Evolutionary conservation across 2,888 invertebrate species (phyloP).

Genomic region (Punctoribates punctum): DNA sequence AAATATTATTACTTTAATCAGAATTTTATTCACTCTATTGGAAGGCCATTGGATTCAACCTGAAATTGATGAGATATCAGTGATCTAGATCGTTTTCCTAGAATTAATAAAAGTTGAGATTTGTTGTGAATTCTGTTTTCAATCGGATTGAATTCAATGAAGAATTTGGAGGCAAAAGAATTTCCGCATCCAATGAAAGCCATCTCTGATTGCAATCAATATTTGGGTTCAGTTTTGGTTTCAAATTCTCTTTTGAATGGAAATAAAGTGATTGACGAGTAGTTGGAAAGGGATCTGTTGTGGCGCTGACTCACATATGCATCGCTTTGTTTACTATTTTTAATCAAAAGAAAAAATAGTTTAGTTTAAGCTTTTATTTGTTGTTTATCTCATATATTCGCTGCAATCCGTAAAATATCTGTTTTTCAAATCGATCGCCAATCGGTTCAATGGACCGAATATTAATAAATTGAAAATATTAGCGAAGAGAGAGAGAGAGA

Average conservation of each 20-base stretch:
- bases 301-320: neutral
- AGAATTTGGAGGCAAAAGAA: neutral
- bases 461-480: conserved; percentile 36
- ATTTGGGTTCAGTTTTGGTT: conserved; percentile 17
- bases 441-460: conserved; percentile 25
- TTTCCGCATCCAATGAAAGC: too few relatives aligned
- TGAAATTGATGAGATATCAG: too few relatives aligned
- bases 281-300: neutral
- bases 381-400: neutral
- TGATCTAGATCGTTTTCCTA: too few relatives aligned
- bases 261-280: neutral
- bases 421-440: conserved; percentile 6
- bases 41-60: too few relatives aligned
- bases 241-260: neutral
- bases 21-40: too few relatives aligned
- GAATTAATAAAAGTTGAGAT: too few relatives aligned
- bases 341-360: neutral
- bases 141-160: neutral
- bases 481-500: neutral
- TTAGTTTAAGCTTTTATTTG: neutral
- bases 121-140: neutral
- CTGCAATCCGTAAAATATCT: neutral
- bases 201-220: conserved; percentile 19
- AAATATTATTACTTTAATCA: too few relatives aligned
- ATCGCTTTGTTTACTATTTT: neutral